phyloP scores from a whole-genome alignment of 2,888 invertebrate species.

The Meloe dianella region DNA sequence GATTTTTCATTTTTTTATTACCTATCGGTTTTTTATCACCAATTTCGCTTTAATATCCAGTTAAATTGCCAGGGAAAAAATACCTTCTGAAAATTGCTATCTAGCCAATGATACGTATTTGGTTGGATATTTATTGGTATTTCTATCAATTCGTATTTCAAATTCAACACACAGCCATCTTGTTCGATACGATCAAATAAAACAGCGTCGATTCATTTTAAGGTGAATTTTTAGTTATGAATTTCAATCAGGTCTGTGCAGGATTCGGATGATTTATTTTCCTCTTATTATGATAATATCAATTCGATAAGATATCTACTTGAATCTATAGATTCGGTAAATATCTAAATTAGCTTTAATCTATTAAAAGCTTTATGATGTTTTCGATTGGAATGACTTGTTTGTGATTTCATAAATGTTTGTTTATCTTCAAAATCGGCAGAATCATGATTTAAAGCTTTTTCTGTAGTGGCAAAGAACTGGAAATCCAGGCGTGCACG shows the following conservation, averaged over 20 bases:
- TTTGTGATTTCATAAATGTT: background rate
- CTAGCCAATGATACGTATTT: background rate
- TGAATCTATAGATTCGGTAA: background rate
- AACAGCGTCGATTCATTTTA: background rate
- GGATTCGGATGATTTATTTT: no score
- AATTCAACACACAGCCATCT: background rate
- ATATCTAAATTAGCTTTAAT: background rate
- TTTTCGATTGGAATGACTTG: background rate
- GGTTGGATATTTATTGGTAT: conserved; percentile 1
- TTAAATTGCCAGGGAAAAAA: background rate
- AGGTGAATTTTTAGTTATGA: background rate
- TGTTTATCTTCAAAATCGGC: background rate
- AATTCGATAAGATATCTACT: no score
- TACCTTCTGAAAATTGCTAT: background rate
- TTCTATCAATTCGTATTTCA: background rate
- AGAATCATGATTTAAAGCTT: background rate
- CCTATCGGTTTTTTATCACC: background rate
- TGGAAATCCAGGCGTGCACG: background rate
- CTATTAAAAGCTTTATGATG: background rate
- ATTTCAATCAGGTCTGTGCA: background rate
- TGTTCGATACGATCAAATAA: conserved; percentile 3
- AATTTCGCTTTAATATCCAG: background rate
- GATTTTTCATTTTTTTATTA: background rate
- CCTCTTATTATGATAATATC: no score
- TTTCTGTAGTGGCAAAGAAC: background rate